phyloP scores from a whole-genome alignment of 2,888 invertebrate species.

The Kryphioiulus occultus region DNA sequence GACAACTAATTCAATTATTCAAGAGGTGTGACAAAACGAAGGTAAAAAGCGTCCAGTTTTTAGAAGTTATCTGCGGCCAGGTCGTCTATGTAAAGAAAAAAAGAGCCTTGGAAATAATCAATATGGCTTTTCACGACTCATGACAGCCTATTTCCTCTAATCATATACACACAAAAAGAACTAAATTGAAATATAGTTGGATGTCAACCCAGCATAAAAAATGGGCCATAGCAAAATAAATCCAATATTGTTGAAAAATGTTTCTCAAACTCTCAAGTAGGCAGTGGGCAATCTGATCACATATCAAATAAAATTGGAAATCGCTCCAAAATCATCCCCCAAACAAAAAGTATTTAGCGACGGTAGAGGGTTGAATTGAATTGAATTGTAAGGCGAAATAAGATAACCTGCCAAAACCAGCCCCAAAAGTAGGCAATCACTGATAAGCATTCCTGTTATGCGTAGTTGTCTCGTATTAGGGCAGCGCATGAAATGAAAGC shows the following conservation, averaged over 20 bases:
- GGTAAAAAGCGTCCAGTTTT: neutral
- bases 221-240: neutral
- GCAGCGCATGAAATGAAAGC: too few species aligned
- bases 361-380: too few species aligned
- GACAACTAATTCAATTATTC: slow-evolving; percentile 16
- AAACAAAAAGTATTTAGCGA: too few species aligned
- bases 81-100: neutral
- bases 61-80: neutral
- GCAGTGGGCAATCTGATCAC: too few species aligned
- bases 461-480: neutral
- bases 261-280: neutral
- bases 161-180: neutral
- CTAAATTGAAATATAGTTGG: neutral
- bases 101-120: neutral
- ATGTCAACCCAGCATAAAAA: neutral
- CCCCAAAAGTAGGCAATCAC: neutral
- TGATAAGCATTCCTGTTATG: neutral
- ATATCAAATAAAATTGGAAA: too few species aligned
- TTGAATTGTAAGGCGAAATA: too few species aligned
- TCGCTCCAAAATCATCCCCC: too few species aligned
- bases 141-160: neutral
- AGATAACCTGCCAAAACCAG: too few species aligned
- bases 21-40: neutral
- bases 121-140: neutral
- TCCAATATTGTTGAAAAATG: neutral